Evolutionary conservation across 2,113 vertebrate species (phyloP).

Genomic region (Emydura subglobosa): DNA sequence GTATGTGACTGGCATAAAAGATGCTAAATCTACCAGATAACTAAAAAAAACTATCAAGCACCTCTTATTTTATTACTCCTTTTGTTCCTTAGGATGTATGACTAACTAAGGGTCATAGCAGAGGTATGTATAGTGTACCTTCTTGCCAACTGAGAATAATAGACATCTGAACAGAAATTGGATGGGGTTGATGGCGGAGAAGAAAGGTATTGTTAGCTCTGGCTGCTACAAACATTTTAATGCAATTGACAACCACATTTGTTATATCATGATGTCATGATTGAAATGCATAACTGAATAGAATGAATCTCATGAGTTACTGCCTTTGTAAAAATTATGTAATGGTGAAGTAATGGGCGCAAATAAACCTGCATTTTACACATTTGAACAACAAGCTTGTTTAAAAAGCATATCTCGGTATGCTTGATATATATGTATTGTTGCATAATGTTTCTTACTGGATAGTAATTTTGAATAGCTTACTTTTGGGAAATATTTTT

Average conservation of each 20-base stretch:
- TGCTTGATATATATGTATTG: background rate
- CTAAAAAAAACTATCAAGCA: background rate
- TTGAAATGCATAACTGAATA: background rate
- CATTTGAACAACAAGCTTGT: background rate
- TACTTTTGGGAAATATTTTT: background rate
- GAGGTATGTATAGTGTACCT: background rate
- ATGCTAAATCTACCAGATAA: conserved; percentile 29
- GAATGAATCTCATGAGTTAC: background rate
- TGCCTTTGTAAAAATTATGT: background rate
- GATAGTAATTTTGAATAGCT: background rate
- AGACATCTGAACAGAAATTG: background rate
- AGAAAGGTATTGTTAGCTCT: background rate
- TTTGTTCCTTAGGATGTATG: background rate
- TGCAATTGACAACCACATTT: conserved; percentile 18
- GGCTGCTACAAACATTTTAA: conserved; percentile 10
- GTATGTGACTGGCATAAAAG: conserved; percentile 6
- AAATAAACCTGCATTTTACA: background rate
- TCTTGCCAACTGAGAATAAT: background rate
- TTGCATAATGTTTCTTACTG: background rate
- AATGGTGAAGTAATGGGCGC: background rate
- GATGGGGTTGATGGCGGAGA: background rate
- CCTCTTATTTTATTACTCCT: background rate
- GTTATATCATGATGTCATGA: background rate
- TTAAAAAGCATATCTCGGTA: background rate
- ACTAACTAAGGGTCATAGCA: background rate